Evolutionary conservation across 2,888 invertebrate genomes (phyloP), one percentile per base, ranked within the genome.

Genomic region (Diaprepes abbreviatus): DNA sequence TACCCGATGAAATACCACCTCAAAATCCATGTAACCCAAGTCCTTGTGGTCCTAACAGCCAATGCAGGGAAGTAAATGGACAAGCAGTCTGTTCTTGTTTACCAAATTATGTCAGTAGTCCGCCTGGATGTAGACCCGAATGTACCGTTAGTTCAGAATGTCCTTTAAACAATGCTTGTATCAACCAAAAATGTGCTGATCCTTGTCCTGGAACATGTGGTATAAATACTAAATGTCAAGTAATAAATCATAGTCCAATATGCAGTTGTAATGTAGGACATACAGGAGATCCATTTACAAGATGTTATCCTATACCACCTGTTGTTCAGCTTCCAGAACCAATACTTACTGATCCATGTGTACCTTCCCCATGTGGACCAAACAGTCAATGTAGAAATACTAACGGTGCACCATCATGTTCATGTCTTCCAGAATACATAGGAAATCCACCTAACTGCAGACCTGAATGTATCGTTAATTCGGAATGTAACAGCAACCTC

Each of bases 61-160:
- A 90, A 76, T 94, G 94, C 80, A 87, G 89, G 21, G 89, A 90
- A 78, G 85, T 88, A 21, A 92, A 93, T 78, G 88, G 88, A 10
- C 90, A 91, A 77, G 92, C 93, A 4, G 90, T 89, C 6, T 94
- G 94, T 80, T 90, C 92, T 17, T 94, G 94, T 79, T 84, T 90
- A 78, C 88, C 90, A 5, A 88, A 88, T 72, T 93, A 90, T 77
- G 85, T 90, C 24, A 94, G 94, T 14, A 88, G 89, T 77, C 93
- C 94, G 14, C 91, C 91, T 67, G 89, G 90, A 10, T 93, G 93
- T 80, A 86, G 93, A 75, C 93, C 93, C 7, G 93, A 93, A 83
- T 94, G 94, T 81, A 89, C 91, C 24, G 87, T 91, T 28, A 93
- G 92, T 77, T 89, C 91, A 0, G 94, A 94, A 82, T 95, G 95